Evolutionary conservation across 2,113 vertebrate species (phyloP), one percentile per base, ranked within the genome.

Genomic region (Varanus salvator): DNA sequence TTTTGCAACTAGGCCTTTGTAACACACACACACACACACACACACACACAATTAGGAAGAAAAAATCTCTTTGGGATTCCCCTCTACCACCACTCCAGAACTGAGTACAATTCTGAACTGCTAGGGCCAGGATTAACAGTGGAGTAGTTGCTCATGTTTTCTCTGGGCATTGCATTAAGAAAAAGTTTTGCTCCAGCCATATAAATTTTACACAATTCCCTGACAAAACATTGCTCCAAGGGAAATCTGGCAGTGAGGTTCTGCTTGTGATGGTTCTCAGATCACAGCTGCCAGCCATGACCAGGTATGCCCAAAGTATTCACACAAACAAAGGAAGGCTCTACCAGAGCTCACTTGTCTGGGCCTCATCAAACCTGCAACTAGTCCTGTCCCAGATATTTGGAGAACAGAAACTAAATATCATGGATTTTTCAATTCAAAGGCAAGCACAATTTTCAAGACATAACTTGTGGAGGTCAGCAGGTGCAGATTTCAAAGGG

Each of bases 241-340:
- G 5, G 19, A 44, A 34, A 23, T 76, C 21, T 6, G 17, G 75
- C n/a, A 3, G 38, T 14, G 44, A 23, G 0, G 21, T 19, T 48
- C 60, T 64, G 60, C 60, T 19, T 64, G 19, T 64, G 21, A 21
- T 87, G 83, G 29, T 80, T 12, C 8, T 0, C 15, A 89, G 85
- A 92, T 74, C 21, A 64, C 60, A 19, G 60, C 9, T 64, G 9
- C 17, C 11, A 11, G 17, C 60, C 60, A 64, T 19, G 3, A 60
- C 60, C 60, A 64, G 14, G 81, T 38, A 27, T 38, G 57, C 21
- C 57, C n/a, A 60, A 25, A 2, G 31, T 7, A n/a, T 60, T 8
- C 23, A 0, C n/a, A 11, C 25, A 3, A 27, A 38, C 5, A 66
- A 14, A 66, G 29, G 29, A 80, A 4, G 12, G 15, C 8, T 12